Percentiles rank a stretch among this genome's conserved stretches.
phyloP scores from a whole-genome alignment of 2,888 invertebrate genomes.

The Drosophila nigricruria region DNA sequence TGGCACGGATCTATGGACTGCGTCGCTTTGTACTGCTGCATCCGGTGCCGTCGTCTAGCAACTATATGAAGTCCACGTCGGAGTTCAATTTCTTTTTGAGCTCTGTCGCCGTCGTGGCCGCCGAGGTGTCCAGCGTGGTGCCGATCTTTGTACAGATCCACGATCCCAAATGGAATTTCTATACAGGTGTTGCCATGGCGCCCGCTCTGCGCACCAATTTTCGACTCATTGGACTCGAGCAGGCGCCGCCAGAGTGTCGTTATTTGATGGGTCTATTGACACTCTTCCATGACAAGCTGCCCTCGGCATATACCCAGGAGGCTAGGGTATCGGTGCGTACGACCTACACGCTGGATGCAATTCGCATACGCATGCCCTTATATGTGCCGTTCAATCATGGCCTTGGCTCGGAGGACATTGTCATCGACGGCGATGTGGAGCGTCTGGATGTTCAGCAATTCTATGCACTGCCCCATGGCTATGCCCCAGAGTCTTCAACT shows the following conservation, averaged over 20 bases:
- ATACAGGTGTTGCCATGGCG: constrained; percentile 92
- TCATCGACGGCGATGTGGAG: constrained; percentile 47
- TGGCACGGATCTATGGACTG: constrained; percentile 92
- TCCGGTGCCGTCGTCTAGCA: constrained; percentile 86
- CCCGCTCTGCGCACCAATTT: constrained; percentile 91
- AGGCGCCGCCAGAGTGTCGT: constrained; percentile 92
- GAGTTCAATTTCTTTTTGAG: constrained; percentile 92
- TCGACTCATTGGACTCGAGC: constrained; percentile 94
- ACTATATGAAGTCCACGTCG: constrained; percentile 88
- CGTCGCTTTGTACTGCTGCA: constrained; percentile 92
- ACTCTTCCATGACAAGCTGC: constrained; percentile 95
- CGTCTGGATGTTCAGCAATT: constrained; percentile 60
- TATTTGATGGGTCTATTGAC: constrained; percentile 93
- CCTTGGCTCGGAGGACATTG: constrained; percentile 65
- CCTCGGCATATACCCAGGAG: constrained; percentile 87
- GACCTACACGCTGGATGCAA: constrained; percentile 87
- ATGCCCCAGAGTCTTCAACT: constrained; percentile 92
- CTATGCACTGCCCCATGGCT: constrained; percentile 93
- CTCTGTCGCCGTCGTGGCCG: constrained; percentile 92
- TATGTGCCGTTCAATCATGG: constrained; percentile 72
- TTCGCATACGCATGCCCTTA: constrained; percentile 81
- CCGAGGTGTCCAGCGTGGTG: constrained; percentile 89
- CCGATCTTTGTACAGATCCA: constrained; percentile 96
- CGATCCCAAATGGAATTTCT: constrained; percentile 91
- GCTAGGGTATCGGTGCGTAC: constrained; percentile 89